phyloP scores from a whole-genome alignment of 2,888 invertebrate genomes.

The Lepidochitona cinerea region DNA sequence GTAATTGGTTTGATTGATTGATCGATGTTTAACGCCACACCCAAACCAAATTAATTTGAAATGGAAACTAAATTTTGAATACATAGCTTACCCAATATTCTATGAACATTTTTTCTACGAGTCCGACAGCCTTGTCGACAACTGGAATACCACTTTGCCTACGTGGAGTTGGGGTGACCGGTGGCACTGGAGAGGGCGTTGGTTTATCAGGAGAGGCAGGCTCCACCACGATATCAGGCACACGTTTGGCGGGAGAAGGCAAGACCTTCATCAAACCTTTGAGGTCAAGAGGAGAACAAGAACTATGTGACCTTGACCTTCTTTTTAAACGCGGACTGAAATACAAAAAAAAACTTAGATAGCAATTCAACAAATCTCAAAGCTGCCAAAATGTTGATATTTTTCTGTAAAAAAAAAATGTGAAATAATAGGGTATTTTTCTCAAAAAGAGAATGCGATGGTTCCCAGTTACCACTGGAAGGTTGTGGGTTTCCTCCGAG shows the following conservation, averaged over 20 bases:
- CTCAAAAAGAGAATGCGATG: no score
- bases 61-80: no score
- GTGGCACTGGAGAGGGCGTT: not conserved
- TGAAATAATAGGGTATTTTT: no score
- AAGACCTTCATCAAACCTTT: not conserved
- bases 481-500: no score
- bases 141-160: not conserved
- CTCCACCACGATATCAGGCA: not conserved
- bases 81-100: not conserved
- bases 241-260: not conserved
- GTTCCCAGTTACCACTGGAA: no score
- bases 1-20: no score
- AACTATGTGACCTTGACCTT: not conserved
- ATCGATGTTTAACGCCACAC: no score
- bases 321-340: not conserved
- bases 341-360: no score
- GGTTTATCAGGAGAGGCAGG: not conserved
- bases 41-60: no score
- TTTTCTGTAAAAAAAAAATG: no score
- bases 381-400: no score
- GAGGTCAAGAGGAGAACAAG: not conserved
- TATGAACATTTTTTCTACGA: not conserved
- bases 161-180: not conserved
- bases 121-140: not conserved
- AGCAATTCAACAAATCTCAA: no score